These are phyloP conservation scores for Mythimna lalbum DNA, from an alignment of 2,888 invertebrate species.

Conservation along the genomic window DNA sequence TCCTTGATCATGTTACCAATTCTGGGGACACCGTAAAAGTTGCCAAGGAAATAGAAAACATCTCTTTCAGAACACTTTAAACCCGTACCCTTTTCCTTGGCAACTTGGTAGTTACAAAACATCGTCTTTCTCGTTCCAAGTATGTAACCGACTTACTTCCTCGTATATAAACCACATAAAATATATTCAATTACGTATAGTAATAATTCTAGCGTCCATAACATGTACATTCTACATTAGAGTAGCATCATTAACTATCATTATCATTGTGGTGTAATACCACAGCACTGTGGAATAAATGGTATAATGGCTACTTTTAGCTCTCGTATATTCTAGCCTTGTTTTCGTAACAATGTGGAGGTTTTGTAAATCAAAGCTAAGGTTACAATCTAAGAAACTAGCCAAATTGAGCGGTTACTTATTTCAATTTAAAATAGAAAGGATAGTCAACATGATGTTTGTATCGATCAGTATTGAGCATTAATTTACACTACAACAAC, in stretches of 20 bases:
- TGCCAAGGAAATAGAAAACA: neutral
- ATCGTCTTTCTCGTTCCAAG: neutral
- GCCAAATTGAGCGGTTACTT: conserved; percentile 16
- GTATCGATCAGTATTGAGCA: neutral
- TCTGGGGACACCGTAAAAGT: neutral
- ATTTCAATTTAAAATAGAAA: conserved; percentile 19
- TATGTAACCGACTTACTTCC: conserved; percentile 25
- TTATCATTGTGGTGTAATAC: conserved; percentile 51
- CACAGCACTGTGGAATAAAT: conserved; percentile 36
- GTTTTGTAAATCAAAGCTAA: conserved; percentile 15
- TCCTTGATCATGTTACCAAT: neutral
- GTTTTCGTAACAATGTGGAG: conserved; percentile 17
- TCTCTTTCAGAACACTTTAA: neutral
- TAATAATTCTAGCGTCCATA: conserved; percentile 38
- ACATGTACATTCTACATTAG: conserved; percentile 38
- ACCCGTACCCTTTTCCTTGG: neutral
- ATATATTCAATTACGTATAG: conserved; percentile 30
- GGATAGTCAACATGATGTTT: conserved; percentile 1
- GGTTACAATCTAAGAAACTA: conserved; percentile 9
- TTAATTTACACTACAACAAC: conserved; percentile 1
- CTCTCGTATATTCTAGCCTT: conserved; percentile 23
- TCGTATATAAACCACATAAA: conserved; percentile 5
- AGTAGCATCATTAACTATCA: conserved; percentile 49
- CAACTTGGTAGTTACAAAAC: neutral
- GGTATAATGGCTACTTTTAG: conserved; percentile 49